Evolutionary conservation across 37 sponge, comb jelly and placozoan genomes (phyloP).

Genomic region (Axinella damicornis): DNA sequence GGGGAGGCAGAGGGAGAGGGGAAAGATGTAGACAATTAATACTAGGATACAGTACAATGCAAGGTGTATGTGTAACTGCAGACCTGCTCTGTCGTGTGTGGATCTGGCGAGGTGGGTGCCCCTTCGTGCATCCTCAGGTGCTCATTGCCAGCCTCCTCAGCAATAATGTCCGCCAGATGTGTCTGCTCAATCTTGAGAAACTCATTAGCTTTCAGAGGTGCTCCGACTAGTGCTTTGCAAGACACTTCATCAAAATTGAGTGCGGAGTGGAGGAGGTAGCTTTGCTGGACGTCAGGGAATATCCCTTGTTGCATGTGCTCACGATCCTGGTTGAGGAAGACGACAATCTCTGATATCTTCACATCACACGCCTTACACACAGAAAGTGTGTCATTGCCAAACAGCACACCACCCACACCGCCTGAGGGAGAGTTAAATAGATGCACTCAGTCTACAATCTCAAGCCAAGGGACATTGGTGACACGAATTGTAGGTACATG

Average conservation of each 20-base stretch:
- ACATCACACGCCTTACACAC: slow-evolving; percentile 69
- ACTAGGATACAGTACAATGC: too few species aligned
- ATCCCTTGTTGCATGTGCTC: slow-evolving; percentile 81
- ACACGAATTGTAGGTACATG: too few species aligned
- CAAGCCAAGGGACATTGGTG: too few species aligned
- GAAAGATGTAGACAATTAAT: too few species aligned
- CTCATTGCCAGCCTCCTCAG: slow-evolving; percentile 70
- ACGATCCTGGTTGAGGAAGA: slow-evolving; percentile 59
- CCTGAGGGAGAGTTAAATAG: too few species aligned
- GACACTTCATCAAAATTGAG: slow-evolving; percentile 64
- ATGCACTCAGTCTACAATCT: too few species aligned
- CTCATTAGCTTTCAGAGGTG: slow-evolving; percentile 58
- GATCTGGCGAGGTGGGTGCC: not conserved
- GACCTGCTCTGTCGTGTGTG: too few species aligned
- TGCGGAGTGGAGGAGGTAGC: slow-evolving; percentile 58
- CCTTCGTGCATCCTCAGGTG: slow-evolving; percentile 13
- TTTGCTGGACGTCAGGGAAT: slow-evolving; percentile 83
- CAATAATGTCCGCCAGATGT: slow-evolving; percentile 75
- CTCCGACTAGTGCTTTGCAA: slow-evolving; percentile 69
- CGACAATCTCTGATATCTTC: slow-evolving; percentile 42
- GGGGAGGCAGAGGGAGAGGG: not conserved
- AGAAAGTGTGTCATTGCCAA: slow-evolving; percentile 15
- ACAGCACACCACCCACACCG: not conserved
- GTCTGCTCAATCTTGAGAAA: slow-evolving; percentile 85
- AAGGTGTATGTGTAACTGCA: too few species aligned